A percentile compares a stretch with the other conserved stretches of the same genome.
phyloP scores from a whole-genome alignment of 2,113 vertebrate genomes.

The Tricholaema leucomelas region DNA sequence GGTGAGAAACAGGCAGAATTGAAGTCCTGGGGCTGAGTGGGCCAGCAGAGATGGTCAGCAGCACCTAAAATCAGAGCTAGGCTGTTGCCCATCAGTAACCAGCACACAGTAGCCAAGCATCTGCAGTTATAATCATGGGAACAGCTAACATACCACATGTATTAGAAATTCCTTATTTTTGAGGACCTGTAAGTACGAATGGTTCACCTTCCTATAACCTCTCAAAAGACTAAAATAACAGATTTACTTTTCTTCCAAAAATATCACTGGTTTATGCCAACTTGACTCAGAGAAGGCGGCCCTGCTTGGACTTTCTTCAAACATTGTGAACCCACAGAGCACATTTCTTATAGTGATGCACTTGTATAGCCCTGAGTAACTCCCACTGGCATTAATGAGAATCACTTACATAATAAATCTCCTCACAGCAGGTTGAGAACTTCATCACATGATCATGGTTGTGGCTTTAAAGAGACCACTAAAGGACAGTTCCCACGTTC shows the following conservation, averaged over 20 bases:
- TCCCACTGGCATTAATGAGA: conserved; percentile 44
- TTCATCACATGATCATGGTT: background rate
- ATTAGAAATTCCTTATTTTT: background rate
- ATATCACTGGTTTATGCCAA: background rate
- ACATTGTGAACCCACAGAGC: conserved; percentile 45
- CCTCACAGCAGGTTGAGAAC: conserved; percentile 6
- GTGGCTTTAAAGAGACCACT: background rate
- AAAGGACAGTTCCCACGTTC: background rate
- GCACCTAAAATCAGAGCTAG: background rate
- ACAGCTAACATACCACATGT: background rate
- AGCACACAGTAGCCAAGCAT: background rate
- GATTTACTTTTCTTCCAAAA: background rate
- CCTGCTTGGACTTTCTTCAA: conserved; percentile 9
- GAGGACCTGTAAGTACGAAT: background rate
- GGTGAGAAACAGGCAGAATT: background rate
- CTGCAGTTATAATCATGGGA: background rate
- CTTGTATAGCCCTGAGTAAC: conserved; percentile 29
- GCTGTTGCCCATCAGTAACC: background rate
- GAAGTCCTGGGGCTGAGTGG: background rate
- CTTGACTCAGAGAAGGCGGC: background rate
- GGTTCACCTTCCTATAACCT: background rate
- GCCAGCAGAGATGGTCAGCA: background rate
- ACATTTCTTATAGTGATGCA: conserved; percentile 40
- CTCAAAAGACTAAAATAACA: background rate
- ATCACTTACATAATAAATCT: conserved; percentile 42